These are phyloP conservation scores for Choreutis nemorana DNA, from an alignment of 2,888 invertebrate genomes.

Conservation along the genomic window DNA sequence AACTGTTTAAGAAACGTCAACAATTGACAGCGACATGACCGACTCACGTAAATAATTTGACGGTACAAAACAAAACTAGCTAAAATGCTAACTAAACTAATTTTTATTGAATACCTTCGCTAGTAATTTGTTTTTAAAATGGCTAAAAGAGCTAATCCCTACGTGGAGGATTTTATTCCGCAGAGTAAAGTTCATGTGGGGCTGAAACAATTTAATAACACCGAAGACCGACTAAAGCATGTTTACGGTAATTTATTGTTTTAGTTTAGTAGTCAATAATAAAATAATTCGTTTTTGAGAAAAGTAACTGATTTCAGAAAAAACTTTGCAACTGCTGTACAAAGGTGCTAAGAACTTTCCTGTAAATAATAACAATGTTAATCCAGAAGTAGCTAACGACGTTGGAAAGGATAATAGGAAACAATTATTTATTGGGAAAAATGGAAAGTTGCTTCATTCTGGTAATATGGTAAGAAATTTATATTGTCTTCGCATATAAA, in stretches of 20 bases:
- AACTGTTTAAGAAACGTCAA: no score
- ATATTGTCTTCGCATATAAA: neutral
- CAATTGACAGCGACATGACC: no score
- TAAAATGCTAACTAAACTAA: no score
- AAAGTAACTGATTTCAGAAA: constrained; percentile 27
- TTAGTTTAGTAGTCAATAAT: neutral
- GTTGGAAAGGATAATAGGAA: constrained; percentile 36
- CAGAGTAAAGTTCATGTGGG: constrained; percentile 53
- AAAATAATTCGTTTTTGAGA: neutral
- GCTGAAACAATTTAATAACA: constrained; percentile 49
- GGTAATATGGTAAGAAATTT: constrained; percentile 30
- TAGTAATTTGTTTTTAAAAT: constrained; percentile 16
- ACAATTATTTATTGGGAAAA: constrained; percentile 42
- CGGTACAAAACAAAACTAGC: no score
- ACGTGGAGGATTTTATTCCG: constrained; percentile 40
- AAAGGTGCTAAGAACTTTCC: constrained; percentile 38
- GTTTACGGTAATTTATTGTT: constrained; percentile 40
- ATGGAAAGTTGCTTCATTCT: constrained; percentile 35
- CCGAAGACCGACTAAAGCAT: constrained; percentile 40
- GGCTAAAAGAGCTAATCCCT: constrained; percentile 54
- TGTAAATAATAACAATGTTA: constrained; percentile 11
- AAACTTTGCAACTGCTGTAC: constrained; percentile 40
- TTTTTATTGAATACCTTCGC: no score
- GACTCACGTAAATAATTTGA: no score
- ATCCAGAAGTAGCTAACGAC: constrained; percentile 8